Evolutionary conservation across 2,797 vertebrate species (phyloP), one percentile per base, ranked within the genome.

Genomic region (Ispidina picta): DNA sequence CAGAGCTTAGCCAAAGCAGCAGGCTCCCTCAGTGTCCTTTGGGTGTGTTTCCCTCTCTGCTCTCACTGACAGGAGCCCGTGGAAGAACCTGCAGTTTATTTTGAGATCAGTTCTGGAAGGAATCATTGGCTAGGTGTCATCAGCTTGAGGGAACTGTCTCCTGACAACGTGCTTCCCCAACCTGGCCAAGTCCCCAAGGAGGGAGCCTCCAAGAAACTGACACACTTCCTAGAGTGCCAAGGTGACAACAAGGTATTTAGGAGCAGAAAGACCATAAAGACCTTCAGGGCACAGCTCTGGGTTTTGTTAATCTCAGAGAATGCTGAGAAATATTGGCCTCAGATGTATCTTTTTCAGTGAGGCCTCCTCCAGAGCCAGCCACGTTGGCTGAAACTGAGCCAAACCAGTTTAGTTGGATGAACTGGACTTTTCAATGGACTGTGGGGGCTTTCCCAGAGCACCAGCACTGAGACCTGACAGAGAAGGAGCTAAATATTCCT

Each of bases 391-490:
- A 91, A 69, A 77, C 86, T 91, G 95, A 96, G 95, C 81, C 93
- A 92, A 96, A 80, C 78, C 92, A 96, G 72, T 91, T 91, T 37
- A 72, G 64, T n/a, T 89, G 91, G 91, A 91, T 91, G 51, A 93
- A 75, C 65, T 80, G 4, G 49, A 8, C 51, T 79, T 86, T 82
- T 59, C 69, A 85, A 62, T 33, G 29, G 51, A 37, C 8, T 3
- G 1, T 44, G 22, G 12, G 17, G 12, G 12, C 2, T 0, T 66
- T 70, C 41, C 39, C 23, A 70, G 44, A 69, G 18, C 35, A 69
- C 44, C 41, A 62, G 39, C 35, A 13, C 8, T 21, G 29, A 51
- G 33, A 68, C 31, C n/a, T 44, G 31, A 12, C 17, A 39, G 63
- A 83, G 80, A 87, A 79, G 10, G 5, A 76, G 8, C 31, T 70